Base-by-base conservation (phyloP, 2,888 invertebrate genomes). In the Agrotis ipsilon region DNA sequence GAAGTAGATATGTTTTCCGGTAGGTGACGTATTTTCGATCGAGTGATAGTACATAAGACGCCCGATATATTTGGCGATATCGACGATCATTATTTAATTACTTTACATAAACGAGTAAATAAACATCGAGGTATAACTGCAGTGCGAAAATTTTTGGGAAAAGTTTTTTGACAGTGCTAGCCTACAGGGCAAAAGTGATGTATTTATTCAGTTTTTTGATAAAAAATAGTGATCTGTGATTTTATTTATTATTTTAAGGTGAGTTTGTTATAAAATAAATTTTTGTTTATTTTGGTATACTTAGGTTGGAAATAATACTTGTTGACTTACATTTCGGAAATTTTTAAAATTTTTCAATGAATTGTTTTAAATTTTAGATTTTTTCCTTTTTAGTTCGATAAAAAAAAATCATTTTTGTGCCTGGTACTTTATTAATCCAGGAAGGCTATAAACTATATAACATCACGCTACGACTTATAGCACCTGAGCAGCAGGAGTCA, bases 31-130 rank as follows among this genome's bases (percentile, higher is more conserved):
- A n/a, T 51, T 68, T 24, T 57, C 11, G 77, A 83, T 81, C 24
- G 14, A n/a, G 5, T 48, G 84, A 84, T 84, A 85, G 55, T 55
- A 54, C 6, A 43, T 63, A 43, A 72, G 78, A 69, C 72, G 77
- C 71, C 18, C 18, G 49, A 85, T 84, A 85, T 83, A 84, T 66
- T 76, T 14, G 27, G n/a, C 43, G 83, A 80, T 83, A 84, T 13
- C 7, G 4, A 1, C 13, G 11, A 11, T 61, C n/a, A 45, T 48
- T 46, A 6, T 62, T 79, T 76, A 80, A 57, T 80, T 72, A 54
- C 68, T 80, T 76, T 65, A 68, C 65, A 65, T 72, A 72, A 0
- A 61, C 64, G 27, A 21, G 52, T 65, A 69, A 69, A 79, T 48
- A 74, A 62, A 74, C 80, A 78, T 48, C 69, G 14, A n/a, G 13